These are phyloP conservation scores for Megamerina dolium DNA, from an alignment of 2,888 invertebrate genomes.

Conservation along the genomic window DNA sequence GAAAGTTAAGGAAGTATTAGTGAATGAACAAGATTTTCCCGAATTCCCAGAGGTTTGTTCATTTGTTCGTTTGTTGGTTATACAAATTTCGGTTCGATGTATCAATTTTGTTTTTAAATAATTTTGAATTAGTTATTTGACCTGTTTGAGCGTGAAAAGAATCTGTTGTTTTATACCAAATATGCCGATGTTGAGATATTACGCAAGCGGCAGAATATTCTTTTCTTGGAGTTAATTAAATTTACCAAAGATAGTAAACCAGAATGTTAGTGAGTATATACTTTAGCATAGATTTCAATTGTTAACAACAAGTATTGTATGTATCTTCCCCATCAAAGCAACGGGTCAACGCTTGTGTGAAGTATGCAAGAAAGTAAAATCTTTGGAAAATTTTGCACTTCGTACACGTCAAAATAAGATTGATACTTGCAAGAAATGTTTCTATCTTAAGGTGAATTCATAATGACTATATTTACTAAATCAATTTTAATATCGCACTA, in stretches of 20 bases:
- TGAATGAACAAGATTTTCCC: slow-evolving; percentile 38
- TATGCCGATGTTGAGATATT: slow-evolving; percentile 41
- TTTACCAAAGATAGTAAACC: slow-evolving; percentile 31
- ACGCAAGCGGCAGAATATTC: slow-evolving; percentile 38
- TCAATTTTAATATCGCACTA: background rate
- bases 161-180: slow-evolving; percentile 39
- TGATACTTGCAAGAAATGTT: slow-evolving; percentile 60
- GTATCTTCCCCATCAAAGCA: slow-evolving; percentile 29
- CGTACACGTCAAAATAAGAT: slow-evolving; percentile 57
- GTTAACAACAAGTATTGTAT: background rate
- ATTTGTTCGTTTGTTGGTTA: no score
- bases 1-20: slow-evolving; percentile 60
- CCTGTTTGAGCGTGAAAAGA: slow-evolving; percentile 44
- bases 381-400: slow-evolving; percentile 57
- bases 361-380: slow-evolving; percentile 62
- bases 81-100: background rate
- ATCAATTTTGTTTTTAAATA: background rate
- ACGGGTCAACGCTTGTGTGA: slow-evolving; percentile 51
- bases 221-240: slow-evolving; percentile 45
- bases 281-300: background rate
- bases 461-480: background rate
- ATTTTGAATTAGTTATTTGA: slow-evolving; percentile 40
- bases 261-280: slow-evolving; percentile 24
- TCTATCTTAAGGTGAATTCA: slow-evolving; percentile 54
- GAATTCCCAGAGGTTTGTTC: slow-evolving; percentile 34